Evolutionary conservation across 2,113 vertebrate genomes (phyloP).

Genomic region (Dascyllus trimaculatus): DNA sequence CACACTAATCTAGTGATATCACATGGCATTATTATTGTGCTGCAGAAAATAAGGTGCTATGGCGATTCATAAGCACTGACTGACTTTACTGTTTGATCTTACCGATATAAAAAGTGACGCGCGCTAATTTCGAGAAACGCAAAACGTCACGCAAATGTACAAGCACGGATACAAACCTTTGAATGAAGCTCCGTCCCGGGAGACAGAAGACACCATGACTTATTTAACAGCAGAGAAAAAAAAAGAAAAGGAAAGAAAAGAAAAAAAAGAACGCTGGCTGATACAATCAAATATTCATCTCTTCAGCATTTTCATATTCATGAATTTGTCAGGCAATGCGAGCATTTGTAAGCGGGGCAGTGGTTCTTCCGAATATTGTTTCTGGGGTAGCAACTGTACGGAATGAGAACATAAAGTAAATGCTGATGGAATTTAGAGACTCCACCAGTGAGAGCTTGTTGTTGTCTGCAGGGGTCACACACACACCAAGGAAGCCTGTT

Average conservation of each 20-base stretch:
- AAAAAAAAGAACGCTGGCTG: constrained; percentile 61
- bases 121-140: constrained; percentile 29
- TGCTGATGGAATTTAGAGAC: background rate
- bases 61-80: constrained; percentile 13
- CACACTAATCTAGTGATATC: background rate
- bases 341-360: constrained; percentile 34
- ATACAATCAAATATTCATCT: constrained; percentile 74
- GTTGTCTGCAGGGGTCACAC: constrained; percentile 16
- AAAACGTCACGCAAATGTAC: constrained; percentile 18
- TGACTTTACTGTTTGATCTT: constrained; percentile 11
- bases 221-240: constrained; percentile 72
- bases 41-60: background rate
- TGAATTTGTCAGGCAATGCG: constrained; percentile 65
- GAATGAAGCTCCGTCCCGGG: constrained; percentile 19
- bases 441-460: background rate
- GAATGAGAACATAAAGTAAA: constrained; percentile 27
- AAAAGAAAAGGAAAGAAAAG: constrained; percentile 57
- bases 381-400: constrained; percentile 3
- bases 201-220: constrained; percentile 53
- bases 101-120: constrained; percentile 24
- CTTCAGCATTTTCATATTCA: constrained; percentile 73
- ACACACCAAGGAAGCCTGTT: constrained; percentile 21
- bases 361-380: constrained; percentile 29
- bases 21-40: background rate
- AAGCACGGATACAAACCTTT: constrained; percentile 11